Evolutionary conservation across 2,797 vertebrate species (phyloP).

Genomic region (Silurus aristotelis): DNA sequence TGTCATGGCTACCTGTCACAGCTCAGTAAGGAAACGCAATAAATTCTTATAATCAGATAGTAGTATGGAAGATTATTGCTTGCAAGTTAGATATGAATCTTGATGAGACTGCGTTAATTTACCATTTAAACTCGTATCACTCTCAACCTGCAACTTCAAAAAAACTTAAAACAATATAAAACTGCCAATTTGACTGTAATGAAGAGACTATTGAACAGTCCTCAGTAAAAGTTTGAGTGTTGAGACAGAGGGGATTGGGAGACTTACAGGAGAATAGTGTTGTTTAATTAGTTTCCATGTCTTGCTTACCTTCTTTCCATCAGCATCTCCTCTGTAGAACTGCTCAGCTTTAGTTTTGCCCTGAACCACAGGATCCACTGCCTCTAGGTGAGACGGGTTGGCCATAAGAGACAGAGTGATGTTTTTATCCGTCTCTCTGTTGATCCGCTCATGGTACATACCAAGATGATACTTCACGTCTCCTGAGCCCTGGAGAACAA

Average conservation of each 20-base stretch:
- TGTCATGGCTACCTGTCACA: neutral
- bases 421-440: conserved; percentile 81
- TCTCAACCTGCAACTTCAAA: neutral
- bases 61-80: neutral
- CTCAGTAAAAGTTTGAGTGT: no score
- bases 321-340: conserved; percentile 82
- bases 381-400: conserved; percentile 86
- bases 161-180: neutral
- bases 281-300: no score
- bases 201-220: neutral
- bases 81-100: neutral
- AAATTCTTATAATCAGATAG: neutral
- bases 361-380: conserved; percentile 86
- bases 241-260: neutral
- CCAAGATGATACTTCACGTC: conserved; percentile 88
- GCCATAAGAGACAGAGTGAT: conserved; percentile 84
- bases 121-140: neutral
- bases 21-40: neutral
- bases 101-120: no score
- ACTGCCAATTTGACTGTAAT: neutral
- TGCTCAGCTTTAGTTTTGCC: conserved; percentile 89
- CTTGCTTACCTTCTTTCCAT: conserved; percentile 76
- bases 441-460: conserved; percentile 87
- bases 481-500: conserved; percentile 78
- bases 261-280: neutral